These are phyloP conservation scores for Callionymus lyra DNA, from an alignment of 2,113 vertebrate genomes.

Conservation along the genomic window DNA sequence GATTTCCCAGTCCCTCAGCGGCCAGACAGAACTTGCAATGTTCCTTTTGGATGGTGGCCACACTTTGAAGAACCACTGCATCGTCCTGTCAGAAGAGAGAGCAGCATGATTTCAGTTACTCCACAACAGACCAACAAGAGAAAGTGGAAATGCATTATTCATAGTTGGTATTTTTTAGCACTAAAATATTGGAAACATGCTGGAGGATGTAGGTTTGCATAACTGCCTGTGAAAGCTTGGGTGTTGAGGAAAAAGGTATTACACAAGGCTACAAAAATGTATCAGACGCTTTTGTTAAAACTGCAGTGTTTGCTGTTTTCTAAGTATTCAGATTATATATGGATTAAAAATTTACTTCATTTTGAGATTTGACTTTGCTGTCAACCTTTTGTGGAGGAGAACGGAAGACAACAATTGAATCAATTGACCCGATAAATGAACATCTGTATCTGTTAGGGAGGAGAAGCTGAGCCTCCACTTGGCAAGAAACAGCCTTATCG, in stretches of 20 bases:
- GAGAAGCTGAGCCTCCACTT: conserved; percentile 11
- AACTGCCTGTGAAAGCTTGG: no score
- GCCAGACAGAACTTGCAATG: conserved; percentile 94
- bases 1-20: conserved; percentile 90
- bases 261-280: no score
- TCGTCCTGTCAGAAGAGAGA: conserved; percentile 76
- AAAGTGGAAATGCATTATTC: neutral
- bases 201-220: neutral
- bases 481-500: conserved; percentile 37
- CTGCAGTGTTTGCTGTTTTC: no score
- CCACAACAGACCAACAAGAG: neutral
- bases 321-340: no score
- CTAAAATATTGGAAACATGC: neutral
- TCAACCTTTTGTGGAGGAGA: conserved; percentile 8
- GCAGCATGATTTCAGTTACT: conserved; percentile 11
- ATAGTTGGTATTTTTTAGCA: neutral
- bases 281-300: no score
- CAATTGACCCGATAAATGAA: conserved; percentile 27
- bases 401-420: conserved; percentile 22
- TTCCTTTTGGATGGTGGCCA: conserved; percentile 85
- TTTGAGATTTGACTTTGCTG: conserved; percentile 7
- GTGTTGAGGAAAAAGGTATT: no score
- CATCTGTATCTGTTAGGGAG: conserved; percentile 39
- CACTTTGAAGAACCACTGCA: conserved; percentile 92
- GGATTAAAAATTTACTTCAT: no score